Conservation (phyloP, 2,113 vertebrate genomes). For the Terrapene triunguis region DNA sequence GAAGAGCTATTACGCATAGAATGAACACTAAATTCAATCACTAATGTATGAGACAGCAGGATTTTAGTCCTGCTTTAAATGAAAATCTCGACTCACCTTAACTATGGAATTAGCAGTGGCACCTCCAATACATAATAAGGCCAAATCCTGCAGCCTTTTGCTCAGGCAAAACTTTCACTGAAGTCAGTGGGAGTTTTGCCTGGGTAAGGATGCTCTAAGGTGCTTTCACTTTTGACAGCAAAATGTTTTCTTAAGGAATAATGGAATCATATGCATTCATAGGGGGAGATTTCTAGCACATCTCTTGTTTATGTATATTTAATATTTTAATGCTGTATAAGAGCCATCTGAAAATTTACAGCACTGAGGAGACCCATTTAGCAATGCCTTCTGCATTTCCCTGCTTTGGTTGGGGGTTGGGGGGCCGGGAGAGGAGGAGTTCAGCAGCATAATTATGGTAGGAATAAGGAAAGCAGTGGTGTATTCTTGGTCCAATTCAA, state of each 20-base stretch:
- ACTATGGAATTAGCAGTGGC: neutral
- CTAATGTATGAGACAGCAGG: conserved; percentile 43
- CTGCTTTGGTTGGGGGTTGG: conserved; percentile 6
- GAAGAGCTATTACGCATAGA: conserved; percentile 29
- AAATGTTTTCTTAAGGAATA: conserved; percentile 54
- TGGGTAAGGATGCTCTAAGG: neutral
- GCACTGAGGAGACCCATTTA: conserved; percentile 67
- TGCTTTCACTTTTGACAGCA: conserved; percentile 57
- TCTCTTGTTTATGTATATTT: conserved; percentile 53
- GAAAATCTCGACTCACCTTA: conserved; percentile 1
- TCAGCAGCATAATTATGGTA: conserved; percentile 68
- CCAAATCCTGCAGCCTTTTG: neutral
- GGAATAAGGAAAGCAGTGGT: conserved; percentile 76
- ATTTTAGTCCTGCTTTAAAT: conserved; percentile 33
- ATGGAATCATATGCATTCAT: conserved; percentile 44
- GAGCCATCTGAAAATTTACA: conserved; percentile 63
- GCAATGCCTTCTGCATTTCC: conserved; percentile 69
- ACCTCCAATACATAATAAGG: conserved; percentile 14
- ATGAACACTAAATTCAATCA: conserved; percentile 5
- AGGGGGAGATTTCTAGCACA: conserved; percentile 43
- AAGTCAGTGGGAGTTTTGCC: rapidly evolving
- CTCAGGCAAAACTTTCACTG: neutral
- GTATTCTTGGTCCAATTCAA: conserved; percentile 77
- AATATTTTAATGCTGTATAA: conserved; percentile 59
- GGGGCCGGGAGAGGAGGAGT: too few relatives aligned